Evolutionary conservation across 2,888 invertebrate species (phyloP).

Genomic region (Pachymerium ferrugineum): DNA sequence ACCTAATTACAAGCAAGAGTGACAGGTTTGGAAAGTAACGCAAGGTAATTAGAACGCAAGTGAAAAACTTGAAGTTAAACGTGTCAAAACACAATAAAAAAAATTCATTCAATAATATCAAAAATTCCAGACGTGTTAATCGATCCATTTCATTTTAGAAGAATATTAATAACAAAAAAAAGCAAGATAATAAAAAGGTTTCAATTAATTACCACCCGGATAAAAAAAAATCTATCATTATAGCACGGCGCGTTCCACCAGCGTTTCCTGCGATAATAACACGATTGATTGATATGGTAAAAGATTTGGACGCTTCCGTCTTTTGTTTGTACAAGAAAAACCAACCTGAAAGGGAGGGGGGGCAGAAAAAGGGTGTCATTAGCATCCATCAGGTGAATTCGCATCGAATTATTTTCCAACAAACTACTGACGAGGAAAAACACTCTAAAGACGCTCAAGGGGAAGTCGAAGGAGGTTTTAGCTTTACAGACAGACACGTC

Average conservation of each 20-base stretch:
- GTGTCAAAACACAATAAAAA: not conserved
- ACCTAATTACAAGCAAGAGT: not conserved
- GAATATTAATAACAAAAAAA: no score
- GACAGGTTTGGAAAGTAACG: no score
- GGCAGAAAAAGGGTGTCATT: not conserved
- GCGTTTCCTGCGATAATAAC: conserved; percentile 1
- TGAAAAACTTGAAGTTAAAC: not conserved
- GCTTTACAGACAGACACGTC: not conserved
- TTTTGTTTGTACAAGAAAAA: conserved; percentile 8
- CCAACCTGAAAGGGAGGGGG: not conserved
- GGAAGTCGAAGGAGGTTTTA: not conserved
- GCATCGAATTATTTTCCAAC: not conserved
- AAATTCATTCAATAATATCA: not conserved
- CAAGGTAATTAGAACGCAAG: not conserved
- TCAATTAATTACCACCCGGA: not conserved
- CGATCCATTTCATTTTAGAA: no score
- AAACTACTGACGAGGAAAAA: conserved; percentile 8
- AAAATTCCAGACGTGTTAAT: no score
- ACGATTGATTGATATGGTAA: conserved; percentile 3
- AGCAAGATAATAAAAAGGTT: not conserved
- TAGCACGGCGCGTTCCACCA: not conserved
- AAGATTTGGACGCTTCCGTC: conserved; percentile 13
- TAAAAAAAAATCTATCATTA: not conserved
- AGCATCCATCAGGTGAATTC: conserved; percentile 9
- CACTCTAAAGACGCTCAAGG: not conserved